These are phyloP conservation scores for Balaenoptera acutorostrata DNA, from an alignment of 2,113 vertebrate species.

Conservation along the genomic window DNA sequence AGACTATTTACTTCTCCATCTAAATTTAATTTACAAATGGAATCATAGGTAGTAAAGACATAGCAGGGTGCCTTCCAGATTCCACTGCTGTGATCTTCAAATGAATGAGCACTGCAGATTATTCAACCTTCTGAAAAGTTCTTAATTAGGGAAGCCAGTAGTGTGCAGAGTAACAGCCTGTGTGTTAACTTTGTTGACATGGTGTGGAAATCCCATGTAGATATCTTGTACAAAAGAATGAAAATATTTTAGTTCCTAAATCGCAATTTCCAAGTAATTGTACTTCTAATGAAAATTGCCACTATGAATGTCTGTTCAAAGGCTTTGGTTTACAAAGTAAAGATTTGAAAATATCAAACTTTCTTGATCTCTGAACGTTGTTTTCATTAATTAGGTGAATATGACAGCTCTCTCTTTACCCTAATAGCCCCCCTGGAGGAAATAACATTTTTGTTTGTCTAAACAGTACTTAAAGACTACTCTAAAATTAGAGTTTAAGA, in stretches of 20 bases:
- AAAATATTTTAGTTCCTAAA: slow-evolving; percentile 47
- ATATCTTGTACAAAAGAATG: slow-evolving; percentile 8
- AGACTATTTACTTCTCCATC: background rate
- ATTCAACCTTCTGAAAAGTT: slow-evolving; percentile 35
- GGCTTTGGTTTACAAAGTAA: slow-evolving; percentile 33
- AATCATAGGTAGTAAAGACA: slow-evolving; percentile 13
- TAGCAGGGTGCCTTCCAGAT: background rate
- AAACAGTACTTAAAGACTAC: slow-evolving; percentile 64
- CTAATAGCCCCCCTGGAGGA: slow-evolving; percentile 50
- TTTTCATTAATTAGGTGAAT: slow-evolving; percentile 56
- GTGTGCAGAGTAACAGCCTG: background rate
- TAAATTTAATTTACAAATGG: slow-evolving; percentile 44
- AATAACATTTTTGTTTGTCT: slow-evolving; percentile 71
- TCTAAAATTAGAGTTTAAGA: slow-evolving; percentile 66
- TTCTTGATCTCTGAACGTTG: slow-evolving; percentile 49
- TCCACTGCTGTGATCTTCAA: slow-evolving; percentile 40
- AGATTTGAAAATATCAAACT: slow-evolving; percentile 44
- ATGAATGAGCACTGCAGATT: background rate
- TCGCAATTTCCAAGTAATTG: slow-evolving; percentile 6
- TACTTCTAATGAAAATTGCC: slow-evolving; percentile 46
- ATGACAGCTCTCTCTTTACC: slow-evolving; percentile 56
- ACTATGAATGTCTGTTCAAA: slow-evolving; percentile 14
- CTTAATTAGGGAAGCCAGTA: slow-evolving; percentile 59
- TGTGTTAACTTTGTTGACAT: slow-evolving; percentile 47
- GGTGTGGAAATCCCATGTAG: slow-evolving; percentile 5